Evolutionary conservation across 1,140 invertebrate species (phyloP), one percentile per base, ranked within the genome.

Genomic region (Hyles euphorbiae): DNA sequence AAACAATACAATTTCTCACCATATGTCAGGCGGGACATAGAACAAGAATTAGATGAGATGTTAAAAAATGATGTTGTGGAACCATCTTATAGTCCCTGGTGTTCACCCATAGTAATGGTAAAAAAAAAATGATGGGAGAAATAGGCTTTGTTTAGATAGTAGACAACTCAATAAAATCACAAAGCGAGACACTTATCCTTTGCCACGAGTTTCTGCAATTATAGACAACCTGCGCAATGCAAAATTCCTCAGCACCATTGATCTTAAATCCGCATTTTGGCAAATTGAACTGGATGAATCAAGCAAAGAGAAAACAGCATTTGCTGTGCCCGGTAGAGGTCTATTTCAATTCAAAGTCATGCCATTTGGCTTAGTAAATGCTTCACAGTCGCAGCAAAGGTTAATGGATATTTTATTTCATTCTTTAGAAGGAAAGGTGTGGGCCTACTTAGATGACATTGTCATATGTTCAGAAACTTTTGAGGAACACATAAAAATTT

Each of bases 191-290:
- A 65, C 72, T 8, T 56, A 68, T 11, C 74, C 74, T 8, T 53
- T 69, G 0, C 80, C 77, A 60, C 59, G 70, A 10, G 72, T 72
- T 5, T 66, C 76, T 1, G 40, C 56, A 5, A 81, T 81, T 33
- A 53, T 86, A 9, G 74, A 68, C 53, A 70, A 51, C 33, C 56
- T 81, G 6, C 49, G 53, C 22, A 67, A 73, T 48, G 72, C 83
- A 6, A 67, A 58, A 33, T 83, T 59, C 59, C 58, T 87, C 7
- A 70, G 69, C 0, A 65, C 66, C 5, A 67, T 85, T 7, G 82
- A 87, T 70, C 58, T 88, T 12, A 61, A 57, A 8, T 64, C 65
- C 33, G 70, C 73, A 6, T 86, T 79, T 67, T 83, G 74, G 73
- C 79, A 84, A 65, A 78, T 87, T 11, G 67, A 68, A 22, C 10